phyloP scores from a whole-genome alignment of 2,113 vertebrate species.

The Pitta sordida region DNA sequence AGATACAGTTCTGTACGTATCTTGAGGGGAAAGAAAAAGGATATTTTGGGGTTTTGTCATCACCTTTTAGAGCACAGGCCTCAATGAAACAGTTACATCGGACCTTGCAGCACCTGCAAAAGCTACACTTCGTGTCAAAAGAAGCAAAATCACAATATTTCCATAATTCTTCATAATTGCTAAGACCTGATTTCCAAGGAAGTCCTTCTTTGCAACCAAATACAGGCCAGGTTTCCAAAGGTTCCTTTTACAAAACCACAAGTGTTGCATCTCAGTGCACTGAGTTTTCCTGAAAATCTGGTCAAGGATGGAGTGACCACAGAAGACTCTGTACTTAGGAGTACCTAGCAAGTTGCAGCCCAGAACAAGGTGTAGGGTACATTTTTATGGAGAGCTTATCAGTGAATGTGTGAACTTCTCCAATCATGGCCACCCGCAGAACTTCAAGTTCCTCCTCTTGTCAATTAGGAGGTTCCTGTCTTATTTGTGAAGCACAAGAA shows the following conservation, averaged over 20 bases:
- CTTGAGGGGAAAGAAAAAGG: background rate
- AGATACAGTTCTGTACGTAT: background rate
- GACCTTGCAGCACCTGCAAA: background rate
- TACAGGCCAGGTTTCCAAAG: background rate
- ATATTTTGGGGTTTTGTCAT: background rate
- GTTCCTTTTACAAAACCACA: background rate
- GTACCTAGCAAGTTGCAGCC: background rate
- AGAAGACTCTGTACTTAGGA: background rate
- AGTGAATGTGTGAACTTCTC: background rate
- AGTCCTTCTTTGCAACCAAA: background rate
- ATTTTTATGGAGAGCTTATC: background rate
- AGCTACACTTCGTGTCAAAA: background rate
- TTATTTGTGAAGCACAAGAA: background rate
- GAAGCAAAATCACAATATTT: background rate
- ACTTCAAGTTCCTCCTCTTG: background rate
- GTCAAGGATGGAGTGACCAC: background rate
- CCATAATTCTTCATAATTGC: background rate
- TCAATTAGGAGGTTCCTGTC: background rate
- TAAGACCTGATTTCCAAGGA: background rate
- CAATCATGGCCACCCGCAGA: background rate
- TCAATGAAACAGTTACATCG: background rate
- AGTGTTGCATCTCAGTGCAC: background rate
- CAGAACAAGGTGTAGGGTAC: background rate
- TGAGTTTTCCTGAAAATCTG: background rate
- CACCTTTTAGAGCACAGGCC: background rate